A percentile compares a stretch with the other conserved stretches of the same genome.
Evolutionary conservation across 1,140 invertebrate genomes (phyloP).

Genomic region (Sycobia sp.): DNA sequence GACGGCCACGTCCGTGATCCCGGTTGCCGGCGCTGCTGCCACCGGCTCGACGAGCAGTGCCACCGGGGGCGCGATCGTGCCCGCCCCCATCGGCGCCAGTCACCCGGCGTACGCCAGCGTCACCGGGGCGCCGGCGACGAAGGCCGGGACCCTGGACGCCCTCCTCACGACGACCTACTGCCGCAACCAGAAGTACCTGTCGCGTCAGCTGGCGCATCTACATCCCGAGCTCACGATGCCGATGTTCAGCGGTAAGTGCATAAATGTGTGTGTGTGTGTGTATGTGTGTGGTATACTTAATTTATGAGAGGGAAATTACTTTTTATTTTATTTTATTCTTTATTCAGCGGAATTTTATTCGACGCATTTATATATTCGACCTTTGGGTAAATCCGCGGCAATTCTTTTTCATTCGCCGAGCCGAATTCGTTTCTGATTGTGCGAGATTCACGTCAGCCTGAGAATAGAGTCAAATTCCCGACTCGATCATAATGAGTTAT

Average conservation of each 20-base stretch:
- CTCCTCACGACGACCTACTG: conserved; percentile 86
- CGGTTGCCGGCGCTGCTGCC: neutral
- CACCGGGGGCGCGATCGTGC: neutral
- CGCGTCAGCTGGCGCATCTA: conserved; percentile 87
- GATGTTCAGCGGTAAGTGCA: conserved; percentile 95
- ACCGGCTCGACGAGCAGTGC: neutral
- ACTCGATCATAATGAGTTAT: no score
- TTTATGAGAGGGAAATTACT: neutral
- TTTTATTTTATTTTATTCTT: neutral
- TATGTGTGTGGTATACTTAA: neutral
- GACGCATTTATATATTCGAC: no score
- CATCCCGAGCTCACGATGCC: conserved; percentile 98
- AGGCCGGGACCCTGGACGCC: conserved; percentile 75
- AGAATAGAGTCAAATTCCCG: no score
- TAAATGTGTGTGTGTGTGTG: no score
- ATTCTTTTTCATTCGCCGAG: no score
- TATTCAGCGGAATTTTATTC: no score
- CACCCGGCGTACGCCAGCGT: no score
- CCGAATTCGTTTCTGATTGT: no score
- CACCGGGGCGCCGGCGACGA: no score
- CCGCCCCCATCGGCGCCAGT: no score
- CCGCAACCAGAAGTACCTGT: conserved; percentile 89
- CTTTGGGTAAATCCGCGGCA: no score
- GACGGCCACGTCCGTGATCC: neutral
- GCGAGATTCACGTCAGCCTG: no score